Base-by-base conservation (phyloP, 1,140 invertebrate species). In the Drosophila ananassae region DNA sequence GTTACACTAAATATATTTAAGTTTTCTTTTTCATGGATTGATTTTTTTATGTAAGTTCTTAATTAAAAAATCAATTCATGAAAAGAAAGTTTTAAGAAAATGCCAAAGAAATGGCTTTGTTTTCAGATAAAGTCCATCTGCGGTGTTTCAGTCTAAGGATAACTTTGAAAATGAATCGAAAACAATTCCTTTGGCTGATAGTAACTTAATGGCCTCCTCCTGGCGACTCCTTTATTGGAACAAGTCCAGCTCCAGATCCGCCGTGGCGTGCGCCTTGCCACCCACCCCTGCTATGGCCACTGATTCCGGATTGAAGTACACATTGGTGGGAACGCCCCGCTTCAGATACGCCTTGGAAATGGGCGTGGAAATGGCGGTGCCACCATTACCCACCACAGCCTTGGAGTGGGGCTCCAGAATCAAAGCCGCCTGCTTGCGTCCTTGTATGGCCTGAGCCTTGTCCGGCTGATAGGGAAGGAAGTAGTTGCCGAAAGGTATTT, bases 281-380 rank as follows among this genome's bases (percentile, higher is more conserved):
- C 95, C 95, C 9, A 95, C 94, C 2, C 95, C 95, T 8, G 93
- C 95, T 3, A 95, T 93, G n/a, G 95, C 95, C 1, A 95, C 93
- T 2, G 95, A 94, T 63, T 93, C 92, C 2, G 95, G 95, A 66
- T 94, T 93, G 77, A 95, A 95, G 39, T 94, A 89, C 17, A 96
- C 93, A 52, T 94, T 92, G 12, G 92, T 93, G 73, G 92, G 91
- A 58, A 85, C 93, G 30, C 92, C 94, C 90, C 92, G 85, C 77
- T 93, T 85, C 37, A 94, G 73, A 81, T 94, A 60, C 62, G 93
- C 93, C 89, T 92, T 92, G 9, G 95, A 94, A 53, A 95, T 90
- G n/a, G 95, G 95, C 58, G 94, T 94, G 3, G 95, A 94, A 12
- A 96, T 93, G 37, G 95, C 95, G 7, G 93, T 93, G 17, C 95